These are phyloP conservation scores for Epirrita christyi DNA, from an alignment of 2,888 invertebrate genomes.

Conservation along the genomic window DNA sequence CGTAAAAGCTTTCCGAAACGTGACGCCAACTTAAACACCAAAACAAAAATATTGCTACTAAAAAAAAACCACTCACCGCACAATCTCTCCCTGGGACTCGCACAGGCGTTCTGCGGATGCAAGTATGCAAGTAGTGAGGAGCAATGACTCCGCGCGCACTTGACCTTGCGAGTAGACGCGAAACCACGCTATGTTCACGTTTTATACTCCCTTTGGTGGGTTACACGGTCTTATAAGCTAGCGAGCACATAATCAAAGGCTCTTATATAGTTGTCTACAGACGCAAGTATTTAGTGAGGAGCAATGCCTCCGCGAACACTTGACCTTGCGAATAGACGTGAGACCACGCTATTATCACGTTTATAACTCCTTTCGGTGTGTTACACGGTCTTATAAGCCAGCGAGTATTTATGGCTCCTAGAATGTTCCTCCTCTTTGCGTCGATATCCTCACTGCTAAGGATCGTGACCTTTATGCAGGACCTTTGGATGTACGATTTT, in stretches of 20 bases:
- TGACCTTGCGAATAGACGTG: neutral
- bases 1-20: too few relatives aligned
- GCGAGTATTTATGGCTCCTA: too few relatives aligned
- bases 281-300: neutral
- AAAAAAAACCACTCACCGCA: slow-evolving; percentile 30
- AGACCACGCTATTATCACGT: neutral
- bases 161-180: slow-evolving; percentile 82
- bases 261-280: neutral
- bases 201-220: slow-evolving; percentile 68
- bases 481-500: too few relatives aligned
- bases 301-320: neutral
- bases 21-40: neutral
- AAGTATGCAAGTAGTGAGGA: slow-evolving; percentile 66
- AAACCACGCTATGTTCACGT: slow-evolving; percentile 73
- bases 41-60: neutral
- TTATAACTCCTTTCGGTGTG: too few relatives aligned
- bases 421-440: too few relatives aligned
- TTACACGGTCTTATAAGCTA: slow-evolving; percentile 45
- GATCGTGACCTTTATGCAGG: too few relatives aligned
- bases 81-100: slow-evolving; percentile 20
- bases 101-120: slow-evolving; percentile 47
- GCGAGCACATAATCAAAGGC: neutral
- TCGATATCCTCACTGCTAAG: too few relatives aligned
- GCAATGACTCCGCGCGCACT: slow-evolving; percentile 81
- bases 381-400: too few relatives aligned